Conservation (phyloP, 2,113 vertebrate species). For the Aramus guarauna region DNA sequence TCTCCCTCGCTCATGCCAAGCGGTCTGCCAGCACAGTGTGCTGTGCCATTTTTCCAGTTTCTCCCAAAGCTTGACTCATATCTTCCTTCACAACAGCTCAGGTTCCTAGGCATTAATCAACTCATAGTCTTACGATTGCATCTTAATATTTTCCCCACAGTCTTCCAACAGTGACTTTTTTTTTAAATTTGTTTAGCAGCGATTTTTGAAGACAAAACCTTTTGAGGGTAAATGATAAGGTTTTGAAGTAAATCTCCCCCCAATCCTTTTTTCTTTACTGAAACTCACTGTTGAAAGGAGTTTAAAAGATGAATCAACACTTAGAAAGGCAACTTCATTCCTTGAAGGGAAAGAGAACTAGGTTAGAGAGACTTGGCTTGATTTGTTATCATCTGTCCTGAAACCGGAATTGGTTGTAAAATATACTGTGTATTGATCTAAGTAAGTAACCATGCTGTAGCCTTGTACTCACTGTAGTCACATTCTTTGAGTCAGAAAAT, state of each 20-base stretch:
- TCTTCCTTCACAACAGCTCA: background rate
- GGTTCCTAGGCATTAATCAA: background rate
- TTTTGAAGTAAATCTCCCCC: background rate
- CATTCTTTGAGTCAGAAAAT: background rate
- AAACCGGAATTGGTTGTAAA: background rate
- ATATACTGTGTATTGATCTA: background rate
- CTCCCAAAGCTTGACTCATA: constrained; percentile 3
- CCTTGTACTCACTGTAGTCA: background rate
- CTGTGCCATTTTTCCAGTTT: constrained; percentile 18
- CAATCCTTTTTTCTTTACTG: background rate
- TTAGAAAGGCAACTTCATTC: background rate
- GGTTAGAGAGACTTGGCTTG: background rate
- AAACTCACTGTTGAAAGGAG: background rate
- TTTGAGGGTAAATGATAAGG: background rate
- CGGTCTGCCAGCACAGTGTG: background rate
- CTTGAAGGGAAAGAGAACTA: background rate
- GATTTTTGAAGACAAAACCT: background rate
- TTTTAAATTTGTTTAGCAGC: background rate
- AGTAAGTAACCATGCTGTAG: background rate
- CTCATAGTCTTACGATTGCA: background rate
- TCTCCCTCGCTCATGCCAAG: background rate
- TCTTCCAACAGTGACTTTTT: background rate
- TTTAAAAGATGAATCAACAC: background rate
- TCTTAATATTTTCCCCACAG: background rate
- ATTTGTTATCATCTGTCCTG: background rate